Conservation (phyloP, 2,797 vertebrate genomes). For the Crax fasciolata region DNA sequence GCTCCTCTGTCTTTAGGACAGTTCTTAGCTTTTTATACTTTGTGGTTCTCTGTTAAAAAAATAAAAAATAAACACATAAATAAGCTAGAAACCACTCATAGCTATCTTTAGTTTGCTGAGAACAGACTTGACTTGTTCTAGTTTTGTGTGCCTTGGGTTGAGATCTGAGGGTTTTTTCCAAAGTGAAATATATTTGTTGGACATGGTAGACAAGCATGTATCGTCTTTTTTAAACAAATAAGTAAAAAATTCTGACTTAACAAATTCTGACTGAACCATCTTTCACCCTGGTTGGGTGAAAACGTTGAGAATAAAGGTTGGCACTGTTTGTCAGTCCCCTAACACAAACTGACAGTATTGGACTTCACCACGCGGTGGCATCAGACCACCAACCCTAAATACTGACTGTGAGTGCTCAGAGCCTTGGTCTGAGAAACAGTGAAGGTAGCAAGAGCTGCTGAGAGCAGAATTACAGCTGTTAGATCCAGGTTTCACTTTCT, state of each 20-base stretch:
- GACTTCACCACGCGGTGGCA: conserved; percentile 60
- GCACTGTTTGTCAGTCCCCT: background rate
- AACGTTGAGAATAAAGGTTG: background rate
- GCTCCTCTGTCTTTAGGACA: background rate
- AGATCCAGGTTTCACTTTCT: background rate
- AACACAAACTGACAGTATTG: background rate
- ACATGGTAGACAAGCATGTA: background rate
- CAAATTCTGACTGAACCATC: too few relatives aligned
- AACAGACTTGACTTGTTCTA: background rate
- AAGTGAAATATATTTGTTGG: background rate
- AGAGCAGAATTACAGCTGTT: background rate
- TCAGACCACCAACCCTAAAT: background rate
- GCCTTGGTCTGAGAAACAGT: background rate
- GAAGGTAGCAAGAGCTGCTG: background rate
- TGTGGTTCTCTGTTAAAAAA: background rate
- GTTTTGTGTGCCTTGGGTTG: background rate
- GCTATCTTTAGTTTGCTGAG: background rate
- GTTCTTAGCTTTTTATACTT: background rate
- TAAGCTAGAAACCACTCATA: background rate
- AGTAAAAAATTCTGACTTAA: background rate
- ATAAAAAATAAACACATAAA: background rate
- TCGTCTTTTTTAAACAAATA: background rate
- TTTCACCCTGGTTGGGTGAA: background rate
- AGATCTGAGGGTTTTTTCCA: background rate
- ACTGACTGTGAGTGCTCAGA: rapidly evolving